Conservation (phyloP, 2,113 vertebrate species). For the Corvus moneduloides region DNA sequence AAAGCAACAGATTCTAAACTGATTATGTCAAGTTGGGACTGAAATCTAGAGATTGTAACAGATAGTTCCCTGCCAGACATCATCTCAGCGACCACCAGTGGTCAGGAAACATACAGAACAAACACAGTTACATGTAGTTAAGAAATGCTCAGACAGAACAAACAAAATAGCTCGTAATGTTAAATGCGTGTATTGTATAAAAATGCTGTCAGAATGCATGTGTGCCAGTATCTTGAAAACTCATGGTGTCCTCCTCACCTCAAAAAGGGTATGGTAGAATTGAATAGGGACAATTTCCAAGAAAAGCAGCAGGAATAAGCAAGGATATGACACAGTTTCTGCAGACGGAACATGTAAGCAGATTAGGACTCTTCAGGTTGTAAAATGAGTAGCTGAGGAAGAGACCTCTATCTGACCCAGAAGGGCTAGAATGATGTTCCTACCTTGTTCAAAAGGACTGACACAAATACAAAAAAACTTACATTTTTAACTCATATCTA, state of each 20-base stretch:
- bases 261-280: background rate
- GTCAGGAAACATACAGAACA: background rate
- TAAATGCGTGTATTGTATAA: background rate
- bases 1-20: background rate
- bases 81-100: background rate
- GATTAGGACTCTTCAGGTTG: background rate
- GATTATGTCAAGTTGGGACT: background rate
- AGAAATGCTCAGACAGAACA: background rate
- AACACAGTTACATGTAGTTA: background rate
- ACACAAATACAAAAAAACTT: background rate
- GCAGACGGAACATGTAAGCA: background rate
- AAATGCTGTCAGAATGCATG: background rate
- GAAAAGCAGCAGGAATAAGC: background rate
- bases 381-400: background rate
- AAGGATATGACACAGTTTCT: background rate
- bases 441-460: background rate
- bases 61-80: background rate
- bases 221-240: background rate
- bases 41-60: background rate
- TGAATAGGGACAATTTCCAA: background rate
- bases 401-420: background rate
- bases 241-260: background rate
- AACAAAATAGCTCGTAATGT: background rate
- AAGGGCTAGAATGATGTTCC: background rate
- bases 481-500: background rate